These are phyloP conservation scores for Seriola aureovittata DNA, from an alignment of 2,113 vertebrate genomes.

Conservation along the genomic window DNA sequence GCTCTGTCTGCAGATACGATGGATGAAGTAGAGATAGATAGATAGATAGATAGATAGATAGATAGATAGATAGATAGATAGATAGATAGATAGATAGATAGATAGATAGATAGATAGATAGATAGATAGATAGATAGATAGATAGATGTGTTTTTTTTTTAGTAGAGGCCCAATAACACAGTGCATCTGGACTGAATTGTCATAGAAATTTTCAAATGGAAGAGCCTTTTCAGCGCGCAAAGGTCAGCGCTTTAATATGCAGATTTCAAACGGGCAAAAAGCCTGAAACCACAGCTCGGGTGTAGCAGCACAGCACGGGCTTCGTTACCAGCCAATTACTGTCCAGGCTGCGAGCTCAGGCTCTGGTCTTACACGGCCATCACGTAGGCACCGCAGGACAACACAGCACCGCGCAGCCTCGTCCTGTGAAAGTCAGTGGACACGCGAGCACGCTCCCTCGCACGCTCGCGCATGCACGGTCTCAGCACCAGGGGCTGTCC, in stretches of 20 bases:
- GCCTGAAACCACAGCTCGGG: conserved; percentile 24
- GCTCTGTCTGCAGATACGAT: background rate
- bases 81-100: background rate
- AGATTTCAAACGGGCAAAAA: conserved; percentile 22
- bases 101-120: no score
- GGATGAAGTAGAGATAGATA: background rate
- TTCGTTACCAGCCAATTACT: background rate
- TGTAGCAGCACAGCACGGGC: conserved; percentile 17
- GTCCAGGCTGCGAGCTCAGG: conserved; percentile 16
- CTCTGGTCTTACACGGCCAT: background rate
- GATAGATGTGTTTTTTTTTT: background rate
- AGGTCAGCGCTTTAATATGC: conserved; percentile 64
- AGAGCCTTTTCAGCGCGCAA: conserved; percentile 40
- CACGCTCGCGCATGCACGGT: conserved; percentile 1
- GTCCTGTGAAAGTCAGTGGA: conserved; percentile 28
- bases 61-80: background rate
- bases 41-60: background rate
- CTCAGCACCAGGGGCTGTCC: conserved; percentile 65
- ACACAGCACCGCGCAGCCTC: conserved; percentile 7
- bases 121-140: background rate
- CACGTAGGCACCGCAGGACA: conserved; percentile 32
- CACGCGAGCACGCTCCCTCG: conserved; percentile 3
- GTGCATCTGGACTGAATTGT: background rate
- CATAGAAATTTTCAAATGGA: conserved; percentile 3
- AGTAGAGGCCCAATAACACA: background rate